Evolutionary conservation across 2,797 vertebrate genomes (phyloP), one percentile per base, ranked within the genome.

Genomic region (Acestrorhynchus altus): DNA sequence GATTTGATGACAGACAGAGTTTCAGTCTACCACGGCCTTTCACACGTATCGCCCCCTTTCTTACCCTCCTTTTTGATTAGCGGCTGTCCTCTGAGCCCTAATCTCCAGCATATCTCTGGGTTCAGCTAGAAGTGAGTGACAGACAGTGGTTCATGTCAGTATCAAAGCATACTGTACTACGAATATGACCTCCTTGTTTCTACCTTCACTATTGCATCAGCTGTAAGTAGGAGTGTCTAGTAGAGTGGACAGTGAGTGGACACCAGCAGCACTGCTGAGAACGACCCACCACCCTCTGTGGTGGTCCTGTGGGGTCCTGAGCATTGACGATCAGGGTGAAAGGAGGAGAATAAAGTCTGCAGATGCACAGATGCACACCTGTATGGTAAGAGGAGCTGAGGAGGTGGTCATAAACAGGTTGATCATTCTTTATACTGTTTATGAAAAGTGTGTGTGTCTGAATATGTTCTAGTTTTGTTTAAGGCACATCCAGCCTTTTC

Each of bases 1-100:
- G 39, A 42, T 70, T 20, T 77, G 80, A 78, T 81, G 83, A 76
- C 69, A 61, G 66, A 72, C 46, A 26, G 54, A 77, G 71, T 81
- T 79, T 82, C 72, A 72, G 39, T 72, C 64, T 80, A 52, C 39
- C 13, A 7, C 66, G 72, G 31, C 59, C 18, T 72, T 44, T 82
- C 20, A 22, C n/a, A 54, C 31, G 31, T 26, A 66, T 20, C 46
- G 59, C 13, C 16, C 16, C 1, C 46, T 54, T 24, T 77, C 60
- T 71, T 44, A 20, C 56, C 44, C 57, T 63, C 46, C 18, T 70
- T 75, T 68, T 71, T 69, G 12, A 61, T 68, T 49, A 16, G 16
- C 46, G 47, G 61, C 57, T 57, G 26, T 70, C 49, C 63, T 79
- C 24, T 35, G 6, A 9, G 5, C 7, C 9, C 24, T 52, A 60